Evolutionary conservation across 2,113 vertebrate genomes (phyloP).

Genomic region (Scortum barcoo): DNA sequence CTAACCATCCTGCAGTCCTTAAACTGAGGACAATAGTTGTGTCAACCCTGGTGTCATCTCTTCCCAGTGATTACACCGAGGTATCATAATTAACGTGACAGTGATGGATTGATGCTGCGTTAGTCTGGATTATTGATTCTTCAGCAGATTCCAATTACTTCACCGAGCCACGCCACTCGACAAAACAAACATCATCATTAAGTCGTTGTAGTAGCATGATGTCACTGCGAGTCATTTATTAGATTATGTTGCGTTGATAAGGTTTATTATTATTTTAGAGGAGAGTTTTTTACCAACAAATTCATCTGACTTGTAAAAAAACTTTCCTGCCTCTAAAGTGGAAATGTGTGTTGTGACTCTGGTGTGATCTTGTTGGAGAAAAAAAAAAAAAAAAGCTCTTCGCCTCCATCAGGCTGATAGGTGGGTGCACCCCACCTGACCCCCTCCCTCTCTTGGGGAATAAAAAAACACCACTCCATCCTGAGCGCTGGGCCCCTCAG

Average conservation of each 20-base stretch:
- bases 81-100: slow-evolving; percentile 19
- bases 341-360: not conserved
- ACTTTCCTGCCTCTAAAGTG: not conserved
- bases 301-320: not conserved
- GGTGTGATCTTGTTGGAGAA: not conserved
- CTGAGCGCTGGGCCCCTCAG: not conserved
- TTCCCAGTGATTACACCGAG: slow-evolving; percentile 12
- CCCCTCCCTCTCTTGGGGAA: slow-evolving; percentile 26
- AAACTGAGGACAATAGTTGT: not conserved
- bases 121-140: slow-evolving; percentile 29
- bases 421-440: slow-evolving; percentile 17
- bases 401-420: not conserved
- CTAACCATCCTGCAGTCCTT: not conserved
- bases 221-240: not conserved
- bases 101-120: slow-evolving; percentile 18
- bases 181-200: slow-evolving; percentile 1
- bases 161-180: not conserved
- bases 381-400: slow-evolving; percentile 21
- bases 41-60: not conserved
- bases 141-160: slow-evolving; percentile 4
- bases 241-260: too few species aligned
- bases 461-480: slow-evolving; percentile 31
- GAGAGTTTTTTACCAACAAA: not conserved
- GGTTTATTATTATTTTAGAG: not conserved
- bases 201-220: not conserved